These are phyloP conservation scores for Nebria brevicollis DNA, from an alignment of 2,888 invertebrate genomes.

Conservation along the genomic window DNA sequence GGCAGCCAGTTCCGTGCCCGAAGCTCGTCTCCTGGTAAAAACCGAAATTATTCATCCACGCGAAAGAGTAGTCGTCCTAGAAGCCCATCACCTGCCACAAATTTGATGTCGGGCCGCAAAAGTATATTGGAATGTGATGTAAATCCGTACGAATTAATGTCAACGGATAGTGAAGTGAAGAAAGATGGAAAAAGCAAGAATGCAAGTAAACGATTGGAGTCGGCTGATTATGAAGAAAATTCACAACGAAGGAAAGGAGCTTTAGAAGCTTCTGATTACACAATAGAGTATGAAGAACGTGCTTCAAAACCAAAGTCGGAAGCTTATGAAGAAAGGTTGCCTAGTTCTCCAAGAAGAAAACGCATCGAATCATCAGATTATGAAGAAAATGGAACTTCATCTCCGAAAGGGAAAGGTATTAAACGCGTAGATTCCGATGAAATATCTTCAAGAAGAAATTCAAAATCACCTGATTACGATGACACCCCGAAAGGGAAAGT, in stretches of 20 bases:
- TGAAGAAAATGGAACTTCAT: constrained; percentile 15
- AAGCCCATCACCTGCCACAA: constrained; percentile 45
- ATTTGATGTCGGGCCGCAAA: constrained; percentile 63
- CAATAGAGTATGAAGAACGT: not conserved
- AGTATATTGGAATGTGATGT: constrained; percentile 86
- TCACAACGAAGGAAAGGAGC: not conserved
- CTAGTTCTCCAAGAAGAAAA: not conserved
- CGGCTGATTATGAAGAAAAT: not conserved
- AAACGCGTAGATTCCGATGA: not conserved
- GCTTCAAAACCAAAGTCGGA: too few relatives aligned
- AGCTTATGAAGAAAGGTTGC: not conserved
- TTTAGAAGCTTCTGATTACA: not conserved
- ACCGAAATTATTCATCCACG: constrained; percentile 51
- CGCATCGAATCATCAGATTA: constrained; percentile 10
- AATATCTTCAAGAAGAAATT: not conserved
- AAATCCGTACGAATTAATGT: constrained; percentile 84
- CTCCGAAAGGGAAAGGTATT: not conserved
- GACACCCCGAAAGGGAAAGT: not conserved
- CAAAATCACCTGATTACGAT: not conserved
- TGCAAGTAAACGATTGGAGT: not conserved
- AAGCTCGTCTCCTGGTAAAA: constrained; percentile 62
- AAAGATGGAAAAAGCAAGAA: constrained; percentile 40
- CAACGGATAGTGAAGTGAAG: constrained; percentile 59
- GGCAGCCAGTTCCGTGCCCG: constrained; percentile 61
- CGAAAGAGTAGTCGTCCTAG: constrained; percentile 49